Evolutionary conservation across 2,888 invertebrate genomes (phyloP).

Genomic region (Campoletis raptor): DNA sequence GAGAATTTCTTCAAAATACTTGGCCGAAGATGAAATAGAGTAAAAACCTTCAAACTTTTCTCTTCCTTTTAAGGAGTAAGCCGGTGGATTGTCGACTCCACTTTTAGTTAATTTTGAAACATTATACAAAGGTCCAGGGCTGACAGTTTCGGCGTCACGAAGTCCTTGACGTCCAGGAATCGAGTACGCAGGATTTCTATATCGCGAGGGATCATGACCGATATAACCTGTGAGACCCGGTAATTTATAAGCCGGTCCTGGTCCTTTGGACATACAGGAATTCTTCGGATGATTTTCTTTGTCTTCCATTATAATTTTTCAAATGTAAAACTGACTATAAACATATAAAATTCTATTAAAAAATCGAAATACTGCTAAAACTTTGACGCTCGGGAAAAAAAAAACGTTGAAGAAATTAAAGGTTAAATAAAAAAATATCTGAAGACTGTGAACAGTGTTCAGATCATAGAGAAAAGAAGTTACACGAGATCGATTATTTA

Average conservation of each 20-base stretch:
- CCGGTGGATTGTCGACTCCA: constrained; percentile 86
- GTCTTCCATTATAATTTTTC: constrained; percentile 61
- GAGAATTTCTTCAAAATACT: neutral
- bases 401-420: constrained; percentile 32
- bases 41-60: constrained; percentile 69
- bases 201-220: constrained; percentile 88
- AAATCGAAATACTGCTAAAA: constrained; percentile 45
- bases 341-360: constrained; percentile 47
- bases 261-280: constrained; percentile 82
- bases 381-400: constrained; percentile 31
- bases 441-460: constrained; percentile 56
- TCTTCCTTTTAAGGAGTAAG: constrained; percentile 86
- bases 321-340: constrained; percentile 24
- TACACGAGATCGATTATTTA: constrained; percentile 38
- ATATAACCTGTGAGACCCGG: constrained; percentile 88
- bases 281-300: constrained; percentile 67
- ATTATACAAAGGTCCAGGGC: constrained; percentile 85
- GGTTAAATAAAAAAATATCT: constrained; percentile 62
- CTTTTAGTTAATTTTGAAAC: constrained; percentile 85
- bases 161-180: constrained; percentile 85
- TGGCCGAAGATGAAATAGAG: neutral
- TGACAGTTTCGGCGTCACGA: constrained; percentile 72
- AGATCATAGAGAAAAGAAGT: constrained; percentile 18
- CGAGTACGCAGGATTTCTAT: constrained; percentile 88
- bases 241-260: constrained; percentile 89